phyloP scores from a whole-genome alignment of 2,113 vertebrate species.

The Catharus minimus region DNA sequence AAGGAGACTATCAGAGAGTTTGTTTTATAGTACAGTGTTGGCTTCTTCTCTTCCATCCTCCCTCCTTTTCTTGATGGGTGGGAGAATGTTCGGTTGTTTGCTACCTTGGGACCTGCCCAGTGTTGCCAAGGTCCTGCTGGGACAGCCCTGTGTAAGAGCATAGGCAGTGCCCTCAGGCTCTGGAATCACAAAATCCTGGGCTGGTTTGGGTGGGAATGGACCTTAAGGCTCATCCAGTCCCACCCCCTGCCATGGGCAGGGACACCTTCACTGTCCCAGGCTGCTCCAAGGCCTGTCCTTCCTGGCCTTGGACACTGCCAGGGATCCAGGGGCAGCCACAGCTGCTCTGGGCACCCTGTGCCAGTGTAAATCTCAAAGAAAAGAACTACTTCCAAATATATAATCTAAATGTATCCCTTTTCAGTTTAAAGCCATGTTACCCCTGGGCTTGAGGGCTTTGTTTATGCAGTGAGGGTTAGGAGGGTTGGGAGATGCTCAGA shows the following conservation, averaged over 20 bases:
- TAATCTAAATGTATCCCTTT: background rate
- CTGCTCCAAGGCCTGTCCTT: fast-evolving
- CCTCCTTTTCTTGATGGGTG: fast-evolving
- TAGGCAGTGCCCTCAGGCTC: background rate
- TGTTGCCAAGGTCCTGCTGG: background rate
- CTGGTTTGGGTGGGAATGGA: background rate
- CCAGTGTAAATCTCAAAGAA: background rate
- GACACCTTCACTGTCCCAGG: background rate
- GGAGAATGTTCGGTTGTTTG: background rate
- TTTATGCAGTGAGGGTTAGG: background rate
- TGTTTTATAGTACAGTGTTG: background rate
- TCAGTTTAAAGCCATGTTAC: background rate
- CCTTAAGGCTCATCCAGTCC: background rate
- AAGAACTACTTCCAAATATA: background rate
- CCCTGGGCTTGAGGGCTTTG: background rate
- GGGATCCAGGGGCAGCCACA: background rate
- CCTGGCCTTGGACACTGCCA: background rate
- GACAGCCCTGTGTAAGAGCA: background rate
- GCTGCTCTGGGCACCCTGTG: background rate
- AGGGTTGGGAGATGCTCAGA: background rate
- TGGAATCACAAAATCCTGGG: background rate
- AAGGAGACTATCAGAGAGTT: background rate
- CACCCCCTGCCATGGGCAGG: background rate
- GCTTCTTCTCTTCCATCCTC: background rate
- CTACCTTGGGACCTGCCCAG: background rate